Evolutionary conservation across 1,140 invertebrate genomes (phyloP).

Genomic region (Drosophila azteca): DNA sequence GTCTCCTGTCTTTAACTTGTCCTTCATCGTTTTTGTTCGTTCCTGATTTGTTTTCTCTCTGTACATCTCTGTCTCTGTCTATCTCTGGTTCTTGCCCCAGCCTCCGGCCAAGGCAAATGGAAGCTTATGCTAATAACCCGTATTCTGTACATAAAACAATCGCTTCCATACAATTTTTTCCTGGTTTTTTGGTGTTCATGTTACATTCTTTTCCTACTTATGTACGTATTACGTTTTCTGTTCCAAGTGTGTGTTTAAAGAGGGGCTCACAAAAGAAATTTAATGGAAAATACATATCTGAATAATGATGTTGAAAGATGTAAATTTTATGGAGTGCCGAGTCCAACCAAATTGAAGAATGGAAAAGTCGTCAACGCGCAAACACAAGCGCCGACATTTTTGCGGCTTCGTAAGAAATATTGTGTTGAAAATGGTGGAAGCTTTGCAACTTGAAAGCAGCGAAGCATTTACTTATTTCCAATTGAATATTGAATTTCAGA

Average conservation of each 20-base stretch:
- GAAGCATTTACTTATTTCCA: slow-evolving; percentile 1
- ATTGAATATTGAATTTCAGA: not conserved
- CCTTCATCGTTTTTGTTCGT: not conserved
- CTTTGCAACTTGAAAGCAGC: no score
- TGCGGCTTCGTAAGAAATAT: slow-evolving; percentile 11
- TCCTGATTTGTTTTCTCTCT: slow-evolving; percentile 22
- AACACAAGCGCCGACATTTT: slow-evolving; percentile 4
- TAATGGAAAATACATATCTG: slow-evolving; percentile 2
- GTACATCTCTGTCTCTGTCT: slow-evolving; percentile 41
- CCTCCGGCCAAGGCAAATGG: slow-evolving; percentile 1
- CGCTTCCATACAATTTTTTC: slow-evolving; percentile 22
- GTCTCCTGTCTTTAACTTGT: slow-evolving; percentile 17
- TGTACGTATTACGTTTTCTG: slow-evolving; percentile 38
- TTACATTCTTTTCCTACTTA: slow-evolving; percentile 30
- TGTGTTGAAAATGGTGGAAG: not conserved
- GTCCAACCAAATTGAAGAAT: slow-evolving; percentile 30
- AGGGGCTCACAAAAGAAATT: not conserved
- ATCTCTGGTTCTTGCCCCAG: slow-evolving; percentile 2
- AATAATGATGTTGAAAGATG: slow-evolving; percentile 31
- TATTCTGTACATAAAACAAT: slow-evolving; percentile 40
- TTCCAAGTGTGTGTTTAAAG: slow-evolving; percentile 20
- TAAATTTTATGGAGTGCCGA: slow-evolving; percentile 33
- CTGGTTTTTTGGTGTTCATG: slow-evolving; percentile 24
- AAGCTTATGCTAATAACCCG: slow-evolving; percentile 45
- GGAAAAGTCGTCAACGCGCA: slow-evolving; percentile 23